Percentiles rank a stretch among this genome's conserved stretches.
These are phyloP conservation scores for Mionectes macconnelli DNA, from an alignment of 2,113 vertebrate species.

Conservation along the genomic window DNA sequence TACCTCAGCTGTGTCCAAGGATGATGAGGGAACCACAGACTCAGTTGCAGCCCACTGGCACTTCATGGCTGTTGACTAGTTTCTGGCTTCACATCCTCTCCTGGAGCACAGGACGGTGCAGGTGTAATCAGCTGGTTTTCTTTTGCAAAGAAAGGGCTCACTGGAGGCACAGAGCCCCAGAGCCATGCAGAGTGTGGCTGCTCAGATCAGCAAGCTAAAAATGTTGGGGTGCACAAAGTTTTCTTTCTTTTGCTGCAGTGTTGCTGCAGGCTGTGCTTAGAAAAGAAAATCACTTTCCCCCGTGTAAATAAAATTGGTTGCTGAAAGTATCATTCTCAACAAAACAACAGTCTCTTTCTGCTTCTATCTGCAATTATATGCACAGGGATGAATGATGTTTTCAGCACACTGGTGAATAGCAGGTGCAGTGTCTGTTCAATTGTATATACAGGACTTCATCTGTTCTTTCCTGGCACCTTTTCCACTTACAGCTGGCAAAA, in stretches of 20 bases:
- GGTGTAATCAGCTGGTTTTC: background rate
- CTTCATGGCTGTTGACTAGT: background rate
- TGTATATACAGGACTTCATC: background rate
- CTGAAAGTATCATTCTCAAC: background rate
- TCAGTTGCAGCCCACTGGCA: background rate
- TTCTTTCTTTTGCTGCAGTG: background rate
- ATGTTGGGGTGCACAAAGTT: background rate
- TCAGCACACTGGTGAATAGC: background rate
- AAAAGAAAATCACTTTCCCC: background rate
- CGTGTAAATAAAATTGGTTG: background rate
- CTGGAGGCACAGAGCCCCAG: background rate
- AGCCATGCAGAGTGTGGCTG: background rate
- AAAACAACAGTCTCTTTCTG: background rate
- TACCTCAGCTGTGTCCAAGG: background rate
- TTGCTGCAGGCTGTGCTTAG: background rate
- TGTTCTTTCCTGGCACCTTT: background rate
- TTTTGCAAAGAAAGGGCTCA: background rate
- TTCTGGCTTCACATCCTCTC: background rate
- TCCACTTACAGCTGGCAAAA: slow-evolving; percentile 41
- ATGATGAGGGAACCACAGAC: background rate
- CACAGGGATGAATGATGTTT: background rate
- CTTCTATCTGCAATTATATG: background rate
- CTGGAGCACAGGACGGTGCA: background rate
- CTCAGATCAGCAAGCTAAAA: background rate
- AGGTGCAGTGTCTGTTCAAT: background rate